Evolutionary conservation across 2,113 vertebrate species (phyloP).

Genomic region (Oplegnathus fasciatus): DNA sequence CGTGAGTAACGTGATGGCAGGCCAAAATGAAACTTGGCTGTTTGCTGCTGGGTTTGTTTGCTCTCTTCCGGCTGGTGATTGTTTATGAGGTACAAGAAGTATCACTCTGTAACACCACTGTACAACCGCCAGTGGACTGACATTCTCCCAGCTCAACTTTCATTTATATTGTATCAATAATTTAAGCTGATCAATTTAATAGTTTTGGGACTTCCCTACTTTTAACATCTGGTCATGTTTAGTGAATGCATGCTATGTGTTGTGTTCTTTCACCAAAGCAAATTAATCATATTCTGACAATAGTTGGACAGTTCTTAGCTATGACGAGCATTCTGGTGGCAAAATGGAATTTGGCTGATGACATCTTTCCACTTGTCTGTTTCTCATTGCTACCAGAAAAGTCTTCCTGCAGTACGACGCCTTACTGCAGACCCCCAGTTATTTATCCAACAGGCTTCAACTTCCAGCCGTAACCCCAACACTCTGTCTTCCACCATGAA

Average conservation of each 20-base stretch:
- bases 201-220: too few relatives aligned
- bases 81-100: too few relatives aligned
- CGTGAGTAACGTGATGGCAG: too few relatives aligned
- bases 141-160: too few relatives aligned
- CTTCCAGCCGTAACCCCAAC: slow-evolving; percentile 10
- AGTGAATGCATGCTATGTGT: not conserved
- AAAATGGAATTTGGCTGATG: not conserved
- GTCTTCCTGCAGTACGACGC: slow-evolving; percentile 90
- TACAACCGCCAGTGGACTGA: too few relatives aligned
- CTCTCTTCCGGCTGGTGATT: too few relatives aligned
- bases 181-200: too few relatives aligned
- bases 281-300: not conserved
- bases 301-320: not conserved
- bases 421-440: slow-evolving; percentile 90
- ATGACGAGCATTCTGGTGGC: not conserved
- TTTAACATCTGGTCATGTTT: not conserved
- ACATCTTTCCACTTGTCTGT: not conserved
- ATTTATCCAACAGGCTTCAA: slow-evolving; percentile 91
- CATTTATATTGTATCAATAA: too few relatives aligned
- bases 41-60: too few relatives aligned
- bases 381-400: slow-evolving; percentile 85
- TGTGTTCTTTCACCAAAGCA: not conserved
- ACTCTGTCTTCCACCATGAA: not conserved
- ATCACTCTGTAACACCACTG: too few relatives aligned
- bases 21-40: too few relatives aligned